Evolutionary conservation across 2,888 invertebrate species (phyloP).

Genomic region (Busseola fusca): DNA sequence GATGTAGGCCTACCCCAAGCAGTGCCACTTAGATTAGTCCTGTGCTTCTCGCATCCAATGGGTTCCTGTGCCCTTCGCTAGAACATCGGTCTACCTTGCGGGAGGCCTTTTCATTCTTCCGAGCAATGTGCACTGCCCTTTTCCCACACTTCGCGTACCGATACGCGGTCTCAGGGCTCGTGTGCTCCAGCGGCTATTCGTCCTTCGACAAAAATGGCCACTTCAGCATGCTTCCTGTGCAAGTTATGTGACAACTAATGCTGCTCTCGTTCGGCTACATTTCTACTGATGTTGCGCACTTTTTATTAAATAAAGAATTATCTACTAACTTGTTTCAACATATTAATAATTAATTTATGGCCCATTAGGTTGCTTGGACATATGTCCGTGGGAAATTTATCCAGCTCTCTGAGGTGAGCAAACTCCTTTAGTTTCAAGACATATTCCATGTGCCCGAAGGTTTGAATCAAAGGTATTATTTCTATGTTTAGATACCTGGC

Average conservation of each 20-base stretch:
- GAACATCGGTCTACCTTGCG: background rate
- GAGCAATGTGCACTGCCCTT: background rate
- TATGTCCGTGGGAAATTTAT: slow-evolving; percentile 89
- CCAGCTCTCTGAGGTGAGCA: slow-evolving; percentile 91
- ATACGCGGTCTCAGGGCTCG: background rate
- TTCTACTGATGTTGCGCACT: background rate
- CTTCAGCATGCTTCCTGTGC: background rate
- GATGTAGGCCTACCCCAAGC: too few relatives aligned
- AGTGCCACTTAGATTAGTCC: background rate
- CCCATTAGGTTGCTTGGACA: slow-evolving; percentile 92
- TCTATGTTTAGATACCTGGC: slow-evolving; percentile 90
- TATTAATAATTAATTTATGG: slow-evolving; percentile 88
- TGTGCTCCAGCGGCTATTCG: background rate
- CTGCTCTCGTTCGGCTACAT: background rate
- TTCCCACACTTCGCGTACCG: too few relatives aligned
- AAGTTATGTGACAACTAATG: background rate
- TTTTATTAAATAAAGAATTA: background rate
- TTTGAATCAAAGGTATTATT: slow-evolving; percentile 95
- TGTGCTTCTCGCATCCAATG: background rate
- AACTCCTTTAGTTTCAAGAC: slow-evolving; percentile 92
- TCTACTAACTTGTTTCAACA: slow-evolving; percentile 91
- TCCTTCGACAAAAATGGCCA: background rate
- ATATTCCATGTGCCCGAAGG: slow-evolving; percentile 95
- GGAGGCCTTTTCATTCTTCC: background rate
- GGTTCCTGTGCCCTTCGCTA: background rate